Evolutionary conservation across 2,888 invertebrate genomes (phyloP).

Genomic region (Dyspetes luteomarginatus): DNA sequence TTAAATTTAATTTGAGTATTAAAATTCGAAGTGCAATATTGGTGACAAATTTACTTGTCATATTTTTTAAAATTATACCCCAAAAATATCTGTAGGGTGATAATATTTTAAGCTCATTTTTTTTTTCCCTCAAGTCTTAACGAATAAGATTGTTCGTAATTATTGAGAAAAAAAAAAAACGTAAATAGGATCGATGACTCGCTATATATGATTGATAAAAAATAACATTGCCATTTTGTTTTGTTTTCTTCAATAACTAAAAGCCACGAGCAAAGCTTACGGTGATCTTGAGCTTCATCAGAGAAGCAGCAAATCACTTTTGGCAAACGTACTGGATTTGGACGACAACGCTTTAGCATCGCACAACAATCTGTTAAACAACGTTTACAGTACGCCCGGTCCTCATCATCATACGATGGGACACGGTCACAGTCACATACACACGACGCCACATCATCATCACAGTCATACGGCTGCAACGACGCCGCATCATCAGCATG

Average conservation of each 20-base stretch:
- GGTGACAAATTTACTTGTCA: too few species aligned
- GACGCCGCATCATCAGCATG: slow-evolving; percentile 82
- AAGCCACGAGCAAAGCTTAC: slow-evolving; percentile 89
- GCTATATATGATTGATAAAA: too few species aligned
- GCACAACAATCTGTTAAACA: slow-evolving; percentile 82
- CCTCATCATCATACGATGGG: slow-evolving; percentile 81
- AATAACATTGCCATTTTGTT: background rate
- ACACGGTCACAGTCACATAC: slow-evolving; percentile 81
- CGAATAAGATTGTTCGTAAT: too few species aligned
- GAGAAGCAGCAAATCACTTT: slow-evolving; percentile 96
- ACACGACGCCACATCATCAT: slow-evolving; percentile 82
- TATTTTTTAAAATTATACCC: too few species aligned
- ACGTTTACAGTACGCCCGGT: slow-evolving; percentile 82
- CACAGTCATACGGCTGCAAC: slow-evolving; percentile 74
- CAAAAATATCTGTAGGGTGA: too few species aligned
- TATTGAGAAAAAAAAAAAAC: too few species aligned
- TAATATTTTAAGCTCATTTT: too few species aligned
- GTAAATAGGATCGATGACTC: background rate
- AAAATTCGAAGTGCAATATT: too few species aligned
- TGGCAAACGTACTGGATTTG: slow-evolving; percentile 98
- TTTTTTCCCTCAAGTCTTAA: too few species aligned
- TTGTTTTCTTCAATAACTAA: background rate
- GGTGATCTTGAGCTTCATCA: slow-evolving; percentile 94
- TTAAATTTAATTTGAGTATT: too few species aligned
- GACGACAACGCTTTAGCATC: slow-evolving; percentile 91